Evolutionary conservation across 2,113 vertebrate genomes (phyloP), one percentile per base, ranked within the genome.

Genomic region (Clinocottus analis): DNA sequence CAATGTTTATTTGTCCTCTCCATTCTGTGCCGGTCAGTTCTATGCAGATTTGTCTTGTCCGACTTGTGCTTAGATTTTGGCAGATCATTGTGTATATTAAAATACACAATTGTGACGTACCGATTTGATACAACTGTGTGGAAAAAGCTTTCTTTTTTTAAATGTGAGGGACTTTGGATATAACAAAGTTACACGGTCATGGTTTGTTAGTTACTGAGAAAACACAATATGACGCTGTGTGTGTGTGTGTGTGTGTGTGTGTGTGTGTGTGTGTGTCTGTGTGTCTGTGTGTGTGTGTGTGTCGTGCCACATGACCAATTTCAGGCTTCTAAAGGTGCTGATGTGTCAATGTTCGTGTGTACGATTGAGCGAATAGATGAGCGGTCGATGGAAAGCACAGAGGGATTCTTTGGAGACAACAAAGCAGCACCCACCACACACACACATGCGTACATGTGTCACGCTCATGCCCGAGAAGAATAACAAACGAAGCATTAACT

Each of bases 321-420:
- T 69, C 12, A 61, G 69, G 21, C 58, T 6, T 41, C 72, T 79
- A 65, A 74, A 39, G 80, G 76, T 89, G 65, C 77, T 77, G 88
- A 85, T 72, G 85, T 56, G 43, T 62, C 59, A 74, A 55, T 85
- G 61, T 87, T 60, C 80, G 69, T 70, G 55, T 79, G 69, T 60
- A 7, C 43, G 71, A 56, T 65, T 7, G 39, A 60, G 64, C 72
- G 72, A 77, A 63, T 60, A 39, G 65, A 58, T 21, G 68, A 39
- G 56, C 74, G 75, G 71, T 66, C 83, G 85, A 62, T 59, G 43
- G 59, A 79, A 71, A 74, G 77, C 88, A 66, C 84, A 80, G 82
- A 77, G 21, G 80, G 84, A 73, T 37, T 77, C 72, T 77, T 60
- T 31, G 19, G 61, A 69, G 58, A 69, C 51, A 59, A 83, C 80